Base-by-base conservation (phyloP, 64 coral and sea anemone species). In the Pocillopora verrucosa region DNA sequence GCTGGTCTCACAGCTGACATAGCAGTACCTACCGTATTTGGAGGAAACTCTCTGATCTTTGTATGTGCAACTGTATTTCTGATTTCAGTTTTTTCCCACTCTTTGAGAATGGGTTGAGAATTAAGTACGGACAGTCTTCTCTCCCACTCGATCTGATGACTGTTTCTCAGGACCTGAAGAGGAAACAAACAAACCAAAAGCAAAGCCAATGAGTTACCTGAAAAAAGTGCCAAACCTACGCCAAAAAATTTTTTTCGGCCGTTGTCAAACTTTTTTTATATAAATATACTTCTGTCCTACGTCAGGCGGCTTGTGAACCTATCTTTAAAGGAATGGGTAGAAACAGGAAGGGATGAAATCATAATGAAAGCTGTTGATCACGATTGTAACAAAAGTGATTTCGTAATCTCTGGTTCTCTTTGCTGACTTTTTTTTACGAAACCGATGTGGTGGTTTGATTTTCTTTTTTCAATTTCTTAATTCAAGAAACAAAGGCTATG, bases 91-190 rank as follows among this genome's bases (percentile, higher is more conserved):
- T 83, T 80, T 20, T 83, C 80, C 96, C 96, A 98, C 17, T 85
- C 35, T 60, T 88, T 9, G 14, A 98, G 88, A 20, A 65, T 41
- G 9, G 88, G 91, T 35, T 98, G 93, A 1, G 88, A 89, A 59
- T 89, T 95, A 9, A 98, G 88, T 36, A 98, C 61, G 0, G 90
- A 83, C 35, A 98, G 74, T 73, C 95, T 98, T 67, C 89, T 87
- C 16, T 98, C 91, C 82, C 86, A 93, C 11, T 98, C 96, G 60
- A 91, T 93, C 86, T 98, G 96, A 72, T 98, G 93, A 82, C 96
- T 98, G 70, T 92, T 98, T 78, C 91, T 88, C 51, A 98, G 75
- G 16, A 98, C 96, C 96, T 98, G 65, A 37, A 76, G 56, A 17
- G 89, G 11, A 57, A 16, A 26, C 69, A 17, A 13, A 84, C 75